Base-by-base conservation (phyloP, 2,888 invertebrate species). In the Ptychoptera contaminata region DNA sequence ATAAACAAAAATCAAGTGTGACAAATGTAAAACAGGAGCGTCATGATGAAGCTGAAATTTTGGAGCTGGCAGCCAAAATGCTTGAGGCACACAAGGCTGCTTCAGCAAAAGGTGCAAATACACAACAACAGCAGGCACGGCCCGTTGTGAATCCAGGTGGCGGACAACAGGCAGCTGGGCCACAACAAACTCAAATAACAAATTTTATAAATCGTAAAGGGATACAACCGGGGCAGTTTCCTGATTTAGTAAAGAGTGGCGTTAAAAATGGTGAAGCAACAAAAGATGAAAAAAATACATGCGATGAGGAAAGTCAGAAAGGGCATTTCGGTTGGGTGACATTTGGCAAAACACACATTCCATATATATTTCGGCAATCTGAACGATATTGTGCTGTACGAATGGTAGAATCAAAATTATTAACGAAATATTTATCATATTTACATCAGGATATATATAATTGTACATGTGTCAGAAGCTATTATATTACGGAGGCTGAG, bases 351-450 rank as follows among this genome's bases (percentile, higher is more conserved):
- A 77, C 77, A 54, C 79, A 81, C 63, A 84, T 94, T 58, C 94
- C 94, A 1, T 92, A 84, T 62, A 85, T 94, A 51, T 79, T 82
- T 58, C 74, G 94, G 15, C 76, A 79, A 43, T 74, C 78, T 14
- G 87, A 87, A 60, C 83, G 83, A 61, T 93, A 86, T 62, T 87
- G 90, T 59, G 85, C 92, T n/a, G 92, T 94, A 43, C 75, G 91
- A 45, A 91, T 94, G 78, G 84, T 93, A 16, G 94, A 94, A 64
- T 76, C 80, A 57, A 92, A 92, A 64, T 72, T 92, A 40, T 72
- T 92, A 16, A 85, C 86, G 61, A 88, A 88, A 67, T 86, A 88
- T 68, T 76, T 91, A 57, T 84, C 80, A 61, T 85, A 83, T 60
- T 73, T 92, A 43, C 90, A 92, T 61, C 81, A 84, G 51, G 88